Percentiles rank a stretch among this genome's conserved stretches.
These are phyloP conservation scores for Corythornis madagascariensis DNA, from an alignment of 2,113 vertebrate genomes.

Conservation along the genomic window DNA sequence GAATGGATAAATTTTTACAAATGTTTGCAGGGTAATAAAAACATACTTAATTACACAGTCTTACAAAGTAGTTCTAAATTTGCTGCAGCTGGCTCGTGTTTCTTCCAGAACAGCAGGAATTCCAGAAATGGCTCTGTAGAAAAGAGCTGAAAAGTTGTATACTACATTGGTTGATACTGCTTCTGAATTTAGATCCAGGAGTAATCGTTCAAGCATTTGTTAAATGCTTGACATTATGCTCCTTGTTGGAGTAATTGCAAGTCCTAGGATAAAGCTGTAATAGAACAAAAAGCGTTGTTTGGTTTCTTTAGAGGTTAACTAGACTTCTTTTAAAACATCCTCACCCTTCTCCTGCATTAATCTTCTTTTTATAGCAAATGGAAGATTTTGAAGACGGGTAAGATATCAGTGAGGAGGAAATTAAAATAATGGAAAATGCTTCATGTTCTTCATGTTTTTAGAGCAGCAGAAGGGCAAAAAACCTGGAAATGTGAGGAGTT, in stretches of 20 bases:
- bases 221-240: neutral
- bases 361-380: neutral
- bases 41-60: neutral
- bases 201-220: constrained; percentile 5
- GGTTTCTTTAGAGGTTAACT: neutral
- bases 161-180: neutral
- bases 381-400: neutral
- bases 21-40: constrained; percentile 28
- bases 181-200: constrained; percentile 23
- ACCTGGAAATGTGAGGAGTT: neutral
- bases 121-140: constrained; percentile 6
- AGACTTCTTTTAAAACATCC: neutral
- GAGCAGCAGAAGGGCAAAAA: neutral
- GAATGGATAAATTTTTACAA: neutral
- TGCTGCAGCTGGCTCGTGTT: constrained; percentile 8
- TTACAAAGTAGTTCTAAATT: constrained; percentile 11
- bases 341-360: neutral
- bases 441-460: neutral
- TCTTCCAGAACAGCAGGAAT: neutral
- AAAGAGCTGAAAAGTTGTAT: neutral
- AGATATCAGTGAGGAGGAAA: neutral
- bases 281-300: neutral
- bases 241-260: neutral
- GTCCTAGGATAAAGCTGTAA: neutral
- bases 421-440: neutral